Conservation (phyloP, 1,140 invertebrate genomes). For the Potamilus streckersoni region DNA sequence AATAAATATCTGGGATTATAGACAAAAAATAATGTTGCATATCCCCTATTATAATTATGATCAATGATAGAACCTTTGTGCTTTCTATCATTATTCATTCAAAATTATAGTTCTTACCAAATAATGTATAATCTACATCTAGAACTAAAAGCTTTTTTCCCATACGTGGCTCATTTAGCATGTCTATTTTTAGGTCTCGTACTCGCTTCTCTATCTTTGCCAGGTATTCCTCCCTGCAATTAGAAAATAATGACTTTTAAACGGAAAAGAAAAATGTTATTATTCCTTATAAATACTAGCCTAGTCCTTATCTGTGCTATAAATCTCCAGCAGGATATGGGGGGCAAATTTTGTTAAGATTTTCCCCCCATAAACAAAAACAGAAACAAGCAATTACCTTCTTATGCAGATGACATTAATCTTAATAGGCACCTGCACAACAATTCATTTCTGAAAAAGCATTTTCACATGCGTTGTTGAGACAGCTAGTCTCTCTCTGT, state of each 20-base stretch:
- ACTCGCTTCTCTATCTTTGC: slow-evolving; percentile 82
- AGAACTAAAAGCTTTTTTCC: slow-evolving; percentile 92
- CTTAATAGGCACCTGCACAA: too few relatives aligned
- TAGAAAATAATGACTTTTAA: slow-evolving; percentile 18
- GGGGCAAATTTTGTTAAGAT: not conserved
- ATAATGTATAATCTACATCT: slow-evolving; percentile 97
- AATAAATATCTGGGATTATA: too few relatives aligned
- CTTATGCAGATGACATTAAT: too few relatives aligned
- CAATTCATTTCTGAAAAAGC: too few relatives aligned
- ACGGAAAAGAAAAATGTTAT: not conserved
- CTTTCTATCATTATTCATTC: too few relatives aligned
- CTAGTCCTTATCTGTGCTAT: not conserved
- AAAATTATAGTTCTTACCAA: slow-evolving; percentile 68
- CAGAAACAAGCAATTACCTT: not conserved
- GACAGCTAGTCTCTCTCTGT: too few relatives aligned
- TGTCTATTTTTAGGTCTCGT: slow-evolving; percentile 86
- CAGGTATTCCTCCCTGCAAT: slow-evolving; percentile 72
- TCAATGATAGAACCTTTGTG: too few relatives aligned
- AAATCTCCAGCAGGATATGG: not conserved
- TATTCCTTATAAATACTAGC: not conserved
- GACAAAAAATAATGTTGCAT: too few relatives aligned
- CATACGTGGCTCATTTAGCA: slow-evolving; percentile 83
- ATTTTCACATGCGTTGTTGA: too few relatives aligned
- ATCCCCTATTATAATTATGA: too few relatives aligned
- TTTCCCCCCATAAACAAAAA: not conserved